Evolutionary conservation across 2,797 vertebrate genomes (phyloP).

Genomic region (Vespertilio murinus): DNA sequence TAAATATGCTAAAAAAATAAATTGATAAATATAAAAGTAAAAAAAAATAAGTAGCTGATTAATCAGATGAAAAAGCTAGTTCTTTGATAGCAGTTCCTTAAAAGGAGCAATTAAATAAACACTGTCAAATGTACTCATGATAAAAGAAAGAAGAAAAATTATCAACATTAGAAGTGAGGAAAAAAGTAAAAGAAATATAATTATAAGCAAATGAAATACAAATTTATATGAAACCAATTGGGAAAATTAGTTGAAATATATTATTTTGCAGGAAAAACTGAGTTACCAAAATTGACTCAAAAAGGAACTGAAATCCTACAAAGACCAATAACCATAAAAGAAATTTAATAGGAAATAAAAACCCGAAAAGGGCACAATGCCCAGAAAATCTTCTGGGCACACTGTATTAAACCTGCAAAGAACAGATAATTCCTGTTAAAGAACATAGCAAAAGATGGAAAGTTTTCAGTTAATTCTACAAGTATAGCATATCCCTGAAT

Average conservation of each 20-base stretch:
- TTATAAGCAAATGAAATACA: slow-evolving; percentile 35
- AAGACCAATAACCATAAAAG: slow-evolving; percentile 39
- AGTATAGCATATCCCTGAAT: slow-evolving; percentile 39
- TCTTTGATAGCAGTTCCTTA: background rate
- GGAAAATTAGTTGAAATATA: slow-evolving; percentile 42
- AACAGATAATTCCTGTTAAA: slow-evolving; percentile 31
- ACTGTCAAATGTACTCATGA: background rate
- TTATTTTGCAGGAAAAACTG: slow-evolving; percentile 48
- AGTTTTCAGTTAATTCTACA: slow-evolving; percentile 32
- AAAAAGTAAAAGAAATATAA: background rate
- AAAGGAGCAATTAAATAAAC: slow-evolving; percentile 30
- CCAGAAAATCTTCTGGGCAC: slow-evolving; percentile 23
- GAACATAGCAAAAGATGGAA: slow-evolving; percentile 17
- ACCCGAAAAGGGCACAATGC: background rate
- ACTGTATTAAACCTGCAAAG: slow-evolving; percentile 38
- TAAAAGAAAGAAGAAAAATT: background rate
- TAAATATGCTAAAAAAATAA: background rate
- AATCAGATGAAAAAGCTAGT: slow-evolving; percentile 12
- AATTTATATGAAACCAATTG: slow-evolving; percentile 46
- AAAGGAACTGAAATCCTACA: slow-evolving; percentile 38
- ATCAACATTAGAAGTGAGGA: background rate
- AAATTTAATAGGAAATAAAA: slow-evolving; percentile 51
- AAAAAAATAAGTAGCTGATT: slow-evolving; percentile 19
- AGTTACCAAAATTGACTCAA: slow-evolving; percentile 49
- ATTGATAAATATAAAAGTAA: background rate